Evolutionary conservation across 1,140 invertebrate species (phyloP).

Genomic region (Belonocnema kinseyi): DNA sequence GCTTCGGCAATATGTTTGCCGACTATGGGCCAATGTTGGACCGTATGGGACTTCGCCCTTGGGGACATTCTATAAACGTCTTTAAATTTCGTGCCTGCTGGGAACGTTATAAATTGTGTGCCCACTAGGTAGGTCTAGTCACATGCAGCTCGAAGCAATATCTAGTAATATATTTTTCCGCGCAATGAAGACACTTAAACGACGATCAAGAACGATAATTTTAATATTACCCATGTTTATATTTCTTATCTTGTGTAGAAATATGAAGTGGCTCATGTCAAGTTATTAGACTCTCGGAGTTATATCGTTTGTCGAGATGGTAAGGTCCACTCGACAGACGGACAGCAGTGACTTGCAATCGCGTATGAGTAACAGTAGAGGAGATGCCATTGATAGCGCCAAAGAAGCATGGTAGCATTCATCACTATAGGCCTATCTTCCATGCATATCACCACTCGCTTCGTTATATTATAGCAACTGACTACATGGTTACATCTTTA

Average conservation of each 20-base stretch:
- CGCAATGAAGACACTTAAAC: neutral
- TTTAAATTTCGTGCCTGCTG: too few species aligned
- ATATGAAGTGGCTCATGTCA: neutral
- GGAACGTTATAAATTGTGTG: too few species aligned
- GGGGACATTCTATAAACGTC: too few species aligned
- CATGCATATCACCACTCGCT: conserved; percentile 50
- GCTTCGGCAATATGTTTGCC: too few species aligned
- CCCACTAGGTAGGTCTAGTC: too few species aligned
- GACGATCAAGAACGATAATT: neutral
- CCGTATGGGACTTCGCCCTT: too few species aligned
- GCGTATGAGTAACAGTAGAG: conserved; percentile 41
- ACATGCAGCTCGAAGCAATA: too few species aligned
- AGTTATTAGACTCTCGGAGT: neutral
- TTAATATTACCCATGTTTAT: neutral
- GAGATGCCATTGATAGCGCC: conserved; percentile 57
- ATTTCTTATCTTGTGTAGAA: neutral
- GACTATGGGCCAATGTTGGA: too few species aligned
- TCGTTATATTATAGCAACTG: conserved; percentile 51
- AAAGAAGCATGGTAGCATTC: conserved; percentile 54
- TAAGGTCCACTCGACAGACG: conserved; percentile 24
- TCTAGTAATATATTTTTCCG: too few species aligned
- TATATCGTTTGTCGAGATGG: conserved; percentile 1
- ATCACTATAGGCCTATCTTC: conserved; percentile 56
- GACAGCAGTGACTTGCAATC: conserved; percentile 56
- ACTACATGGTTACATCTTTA: conserved; percentile 53